Evolutionary conservation across 2,888 invertebrate genomes (phyloP).

Genomic region (Synanthedon andrenaeformis): DNA sequence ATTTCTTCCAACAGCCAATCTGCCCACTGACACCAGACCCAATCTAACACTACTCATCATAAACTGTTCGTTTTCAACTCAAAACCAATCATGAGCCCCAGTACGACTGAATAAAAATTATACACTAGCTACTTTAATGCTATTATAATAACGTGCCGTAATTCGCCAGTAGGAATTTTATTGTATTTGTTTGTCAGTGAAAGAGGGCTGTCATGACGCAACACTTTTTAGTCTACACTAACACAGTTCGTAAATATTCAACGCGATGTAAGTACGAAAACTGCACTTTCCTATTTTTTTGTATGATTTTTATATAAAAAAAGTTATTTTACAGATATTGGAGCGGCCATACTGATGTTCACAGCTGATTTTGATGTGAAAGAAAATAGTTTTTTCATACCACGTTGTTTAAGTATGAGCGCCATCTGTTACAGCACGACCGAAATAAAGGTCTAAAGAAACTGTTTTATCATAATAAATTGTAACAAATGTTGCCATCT

Average conservation of each 20-base stretch:
- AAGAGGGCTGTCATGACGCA: slow-evolving; percentile 67
- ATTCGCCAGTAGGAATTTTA: slow-evolving; percentile 51
- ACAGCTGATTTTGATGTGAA: slow-evolving; percentile 71
- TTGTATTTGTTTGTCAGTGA: slow-evolving; percentile 69
- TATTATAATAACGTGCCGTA: slow-evolving; percentile 21
- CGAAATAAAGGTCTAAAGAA: slow-evolving; percentile 7
- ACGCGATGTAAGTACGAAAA: slow-evolving; percentile 52
- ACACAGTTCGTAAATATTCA: slow-evolving; percentile 35
- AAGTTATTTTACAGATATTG: slow-evolving; percentile 53
- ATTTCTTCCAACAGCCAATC: slow-evolving; percentile 60
- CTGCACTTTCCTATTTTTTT: slow-evolving; percentile 56
- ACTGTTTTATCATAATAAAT: slow-evolving; percentile 30
- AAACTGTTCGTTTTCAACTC: slow-evolving; percentile 30
- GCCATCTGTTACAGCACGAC: slow-evolving; percentile 32
- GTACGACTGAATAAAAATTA: slow-evolving; percentile 32
- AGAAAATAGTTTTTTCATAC: slow-evolving; percentile 48
- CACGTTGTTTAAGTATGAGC: slow-evolving; percentile 52
- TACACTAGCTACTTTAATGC: slow-evolving; percentile 40
- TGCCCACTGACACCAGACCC: slow-evolving; percentile 60
- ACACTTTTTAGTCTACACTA: slow-evolving; percentile 65
- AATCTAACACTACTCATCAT: slow-evolving; percentile 66
- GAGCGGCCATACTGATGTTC: slow-evolving; percentile 69
- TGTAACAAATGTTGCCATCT: not conserved
- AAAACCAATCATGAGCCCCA: slow-evolving; percentile 51
- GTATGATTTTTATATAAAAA: slow-evolving; percentile 44